phyloP scores from a whole-genome alignment of 2,113 vertebrate species.

The Tetrao urogallus region DNA sequence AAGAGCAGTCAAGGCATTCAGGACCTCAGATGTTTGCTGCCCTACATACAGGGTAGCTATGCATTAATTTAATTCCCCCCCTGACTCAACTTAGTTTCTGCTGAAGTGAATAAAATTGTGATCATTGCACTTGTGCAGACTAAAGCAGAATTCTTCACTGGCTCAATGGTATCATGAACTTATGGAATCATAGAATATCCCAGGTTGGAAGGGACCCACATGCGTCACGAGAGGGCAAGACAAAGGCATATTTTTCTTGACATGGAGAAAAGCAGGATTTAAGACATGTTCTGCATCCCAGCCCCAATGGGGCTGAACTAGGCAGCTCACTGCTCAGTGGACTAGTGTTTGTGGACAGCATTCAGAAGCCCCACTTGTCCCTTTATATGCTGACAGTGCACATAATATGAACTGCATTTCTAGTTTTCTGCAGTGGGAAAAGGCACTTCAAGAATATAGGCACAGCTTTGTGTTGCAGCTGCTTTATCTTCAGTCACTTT shows the following conservation, averaged over 20 bases:
- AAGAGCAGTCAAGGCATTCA: neutral
- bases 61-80: neutral
- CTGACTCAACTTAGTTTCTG: neutral
- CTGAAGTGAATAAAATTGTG: neutral
- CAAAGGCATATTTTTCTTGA: neutral
- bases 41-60: neutral
- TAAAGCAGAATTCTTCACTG: neutral
- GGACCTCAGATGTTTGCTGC: neutral
- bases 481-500: neutral
- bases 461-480: neutral
- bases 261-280: neutral
- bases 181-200: neutral
- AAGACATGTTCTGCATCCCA: neutral
- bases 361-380: neutral
- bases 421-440: neutral
- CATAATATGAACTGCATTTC: neutral
- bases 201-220: neutral
- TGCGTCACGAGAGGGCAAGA: neutral
- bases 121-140: neutral
- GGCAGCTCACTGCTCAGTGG: neutral
- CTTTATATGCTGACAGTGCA: neutral
- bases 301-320: neutral
- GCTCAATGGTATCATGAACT: neutral
- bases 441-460: neutral
- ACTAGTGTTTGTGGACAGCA: neutral